A percentile compares a stretch with the other conserved stretches of the same genome.
These are phyloP conservation scores for Sander lucioperca DNA, from an alignment of 2,113 vertebrate species.

Conservation along the genomic window DNA sequence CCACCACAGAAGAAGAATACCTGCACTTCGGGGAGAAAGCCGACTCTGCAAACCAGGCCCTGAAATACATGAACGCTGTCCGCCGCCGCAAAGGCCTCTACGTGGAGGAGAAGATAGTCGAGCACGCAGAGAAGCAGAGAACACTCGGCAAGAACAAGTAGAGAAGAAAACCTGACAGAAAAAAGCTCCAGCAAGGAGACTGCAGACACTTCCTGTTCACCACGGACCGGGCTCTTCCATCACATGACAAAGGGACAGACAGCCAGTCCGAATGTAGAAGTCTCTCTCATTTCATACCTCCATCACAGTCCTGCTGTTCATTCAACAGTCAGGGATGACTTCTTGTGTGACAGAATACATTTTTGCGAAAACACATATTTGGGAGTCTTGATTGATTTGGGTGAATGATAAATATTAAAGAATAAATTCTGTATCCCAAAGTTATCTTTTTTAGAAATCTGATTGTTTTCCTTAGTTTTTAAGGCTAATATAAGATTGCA, in stretches of 20 bases:
- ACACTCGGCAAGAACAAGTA: slow-evolving; percentile 95
- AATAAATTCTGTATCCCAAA: not conserved
- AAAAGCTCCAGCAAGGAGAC: not conserved
- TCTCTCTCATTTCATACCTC: not conserved
- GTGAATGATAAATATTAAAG: not conserved
- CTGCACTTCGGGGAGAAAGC: slow-evolving; percentile 98
- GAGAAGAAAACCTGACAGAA: slow-evolving; percentile 15
- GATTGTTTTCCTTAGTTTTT: not conserved
- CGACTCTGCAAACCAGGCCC: slow-evolving; percentile 92
- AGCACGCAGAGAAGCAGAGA: slow-evolving; percentile 96
- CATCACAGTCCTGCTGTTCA: not conserved
- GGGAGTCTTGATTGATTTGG: not conserved
- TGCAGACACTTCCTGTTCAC: not conserved
- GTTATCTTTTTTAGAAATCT: not conserved
- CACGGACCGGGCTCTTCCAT: not conserved
- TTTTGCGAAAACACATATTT: too few relatives aligned
- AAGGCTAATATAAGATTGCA: not conserved
- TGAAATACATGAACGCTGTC: slow-evolving; percentile 95
- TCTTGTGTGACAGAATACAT: not conserved
- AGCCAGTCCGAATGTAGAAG: too few relatives aligned
- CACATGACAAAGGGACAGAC: not conserved
- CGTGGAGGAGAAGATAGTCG: slow-evolving; percentile 96
- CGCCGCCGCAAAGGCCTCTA: slow-evolving; percentile 94
- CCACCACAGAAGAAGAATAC: slow-evolving; percentile 97
- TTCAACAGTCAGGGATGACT: not conserved